Percentiles rank a stretch among this genome's conserved stretches.
Conservation (phyloP, 2,113 vertebrate species). For the Tachysurus vachellii region DNA sequence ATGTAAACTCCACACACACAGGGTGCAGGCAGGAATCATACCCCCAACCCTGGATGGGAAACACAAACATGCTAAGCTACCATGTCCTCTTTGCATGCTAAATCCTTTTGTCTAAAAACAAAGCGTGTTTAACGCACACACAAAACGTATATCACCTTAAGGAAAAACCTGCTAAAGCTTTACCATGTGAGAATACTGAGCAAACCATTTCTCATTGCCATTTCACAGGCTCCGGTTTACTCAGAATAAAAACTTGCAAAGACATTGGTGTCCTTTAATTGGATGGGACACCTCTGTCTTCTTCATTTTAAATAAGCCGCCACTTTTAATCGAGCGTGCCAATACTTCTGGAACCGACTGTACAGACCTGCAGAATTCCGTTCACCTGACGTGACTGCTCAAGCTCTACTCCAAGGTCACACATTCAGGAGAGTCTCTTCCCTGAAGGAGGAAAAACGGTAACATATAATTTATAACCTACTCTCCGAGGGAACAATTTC, state of each 20-base stretch:
- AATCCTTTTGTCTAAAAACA: not conserved
- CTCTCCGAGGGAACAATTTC: slow-evolving; percentile 45
- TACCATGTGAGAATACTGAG: not conserved
- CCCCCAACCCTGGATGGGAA: no score
- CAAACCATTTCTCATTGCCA: not conserved
- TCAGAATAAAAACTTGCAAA: not conserved
- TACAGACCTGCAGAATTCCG: not conserved
- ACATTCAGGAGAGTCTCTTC: slow-evolving; percentile 37
- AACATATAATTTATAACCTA: slow-evolving; percentile 53
- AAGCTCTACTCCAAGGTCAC: slow-evolving; percentile 47
- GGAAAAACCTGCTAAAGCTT: not conserved
- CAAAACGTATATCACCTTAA: not conserved
- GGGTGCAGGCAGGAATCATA: no score
- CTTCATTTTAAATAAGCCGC: not conserved
- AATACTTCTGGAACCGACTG: not conserved
- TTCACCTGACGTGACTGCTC: slow-evolving; percentile 1
- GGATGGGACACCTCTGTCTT: not conserved
- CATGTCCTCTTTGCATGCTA: not conserved
- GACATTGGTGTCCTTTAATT: not conserved
- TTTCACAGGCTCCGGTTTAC: not conserved
- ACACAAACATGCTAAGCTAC: no score
- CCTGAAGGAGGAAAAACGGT: slow-evolving; percentile 13
- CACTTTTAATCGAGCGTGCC: not conserved
- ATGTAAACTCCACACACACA: no score
- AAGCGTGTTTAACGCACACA: not conserved